These are phyloP conservation scores for Platerodrilus igneus DNA, from an alignment of 2,888 invertebrate genomes.

Conservation along the genomic window DNA sequence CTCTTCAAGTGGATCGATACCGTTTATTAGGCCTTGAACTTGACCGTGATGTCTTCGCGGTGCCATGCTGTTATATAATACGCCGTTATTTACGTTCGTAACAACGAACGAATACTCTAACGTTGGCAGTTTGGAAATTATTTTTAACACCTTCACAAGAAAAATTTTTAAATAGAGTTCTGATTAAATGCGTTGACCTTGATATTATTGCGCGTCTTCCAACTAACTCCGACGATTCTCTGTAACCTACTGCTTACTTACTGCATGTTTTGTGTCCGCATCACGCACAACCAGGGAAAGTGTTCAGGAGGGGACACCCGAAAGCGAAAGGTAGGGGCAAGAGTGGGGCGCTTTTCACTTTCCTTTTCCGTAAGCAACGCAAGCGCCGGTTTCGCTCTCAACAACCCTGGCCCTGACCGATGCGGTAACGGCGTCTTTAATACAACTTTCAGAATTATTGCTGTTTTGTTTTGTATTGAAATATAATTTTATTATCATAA, in stretches of 20 bases:
- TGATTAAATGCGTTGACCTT: too few relatives aligned
- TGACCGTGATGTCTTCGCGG: conserved; percentile 53
- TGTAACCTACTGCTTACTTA: conserved; percentile 57
- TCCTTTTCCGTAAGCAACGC: conserved; percentile 47
- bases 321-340: conserved; percentile 69
- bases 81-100: too few relatives aligned
- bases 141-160: too few relatives aligned
- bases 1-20: conserved; percentile 39
- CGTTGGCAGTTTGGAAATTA: conserved; percentile 8
- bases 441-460: conserved; percentile 22
- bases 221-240: conserved; percentile 51
- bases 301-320: conserved; percentile 47
- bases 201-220: conserved; percentile 41
- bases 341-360: conserved; percentile 52
- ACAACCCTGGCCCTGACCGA: conserved; percentile 46
- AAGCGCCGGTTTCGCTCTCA: conserved; percentile 46
- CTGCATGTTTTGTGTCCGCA: conserved; percentile 51
- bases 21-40: conserved; percentile 45
- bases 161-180: too few relatives aligned
- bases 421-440: too few relatives aligned
- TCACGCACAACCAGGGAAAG: conserved; percentile 54
- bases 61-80: conserved; percentile 49
- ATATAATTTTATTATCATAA: too few relatives aligned
- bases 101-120: too few relatives aligned
- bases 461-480: too few relatives aligned